phyloP scores from a whole-genome alignment of 2,113 vertebrate species.

The Brachypodius melanocephalos region DNA sequence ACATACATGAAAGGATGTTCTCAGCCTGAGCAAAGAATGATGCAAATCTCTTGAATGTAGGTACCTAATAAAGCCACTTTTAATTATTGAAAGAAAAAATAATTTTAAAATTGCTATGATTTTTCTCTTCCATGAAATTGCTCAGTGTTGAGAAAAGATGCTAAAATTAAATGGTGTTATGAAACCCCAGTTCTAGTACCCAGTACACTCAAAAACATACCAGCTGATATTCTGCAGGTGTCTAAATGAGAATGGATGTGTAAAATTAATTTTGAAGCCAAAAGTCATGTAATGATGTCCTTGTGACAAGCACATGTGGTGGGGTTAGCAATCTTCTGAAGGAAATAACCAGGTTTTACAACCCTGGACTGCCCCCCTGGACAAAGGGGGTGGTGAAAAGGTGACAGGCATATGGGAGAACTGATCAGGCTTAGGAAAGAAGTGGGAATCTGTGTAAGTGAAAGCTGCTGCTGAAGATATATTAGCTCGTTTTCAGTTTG shows the following conservation, averaged over 20 bases:
- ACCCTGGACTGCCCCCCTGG: neutral
- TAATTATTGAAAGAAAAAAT: neutral
- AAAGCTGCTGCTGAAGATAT: neutral
- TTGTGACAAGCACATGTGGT: neutral
- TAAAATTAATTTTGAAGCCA: neutral
- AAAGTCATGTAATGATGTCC: neutral
- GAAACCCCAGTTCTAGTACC: neutral
- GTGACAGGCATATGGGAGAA: rapidly evolving
- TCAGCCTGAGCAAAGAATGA: neutral
- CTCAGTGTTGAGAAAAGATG: neutral
- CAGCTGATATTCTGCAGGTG: neutral
- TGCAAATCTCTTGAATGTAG: neutral
- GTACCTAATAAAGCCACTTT: neutral
- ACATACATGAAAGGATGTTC: neutral
- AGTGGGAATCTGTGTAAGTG: neutral
- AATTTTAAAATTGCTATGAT: neutral
- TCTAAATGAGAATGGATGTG: neutral
- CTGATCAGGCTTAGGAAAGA: neutral
- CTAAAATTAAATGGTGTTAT: neutral
- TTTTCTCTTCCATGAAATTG: neutral
- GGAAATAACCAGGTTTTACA: neutral
- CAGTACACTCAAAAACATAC: neutral
- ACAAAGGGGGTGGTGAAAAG: neutral
- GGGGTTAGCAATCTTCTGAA: neutral
- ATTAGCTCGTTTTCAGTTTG: neutral